phyloP scores from a whole-genome alignment of 2,888 invertebrate species.

The Nysson spinosus region DNA sequence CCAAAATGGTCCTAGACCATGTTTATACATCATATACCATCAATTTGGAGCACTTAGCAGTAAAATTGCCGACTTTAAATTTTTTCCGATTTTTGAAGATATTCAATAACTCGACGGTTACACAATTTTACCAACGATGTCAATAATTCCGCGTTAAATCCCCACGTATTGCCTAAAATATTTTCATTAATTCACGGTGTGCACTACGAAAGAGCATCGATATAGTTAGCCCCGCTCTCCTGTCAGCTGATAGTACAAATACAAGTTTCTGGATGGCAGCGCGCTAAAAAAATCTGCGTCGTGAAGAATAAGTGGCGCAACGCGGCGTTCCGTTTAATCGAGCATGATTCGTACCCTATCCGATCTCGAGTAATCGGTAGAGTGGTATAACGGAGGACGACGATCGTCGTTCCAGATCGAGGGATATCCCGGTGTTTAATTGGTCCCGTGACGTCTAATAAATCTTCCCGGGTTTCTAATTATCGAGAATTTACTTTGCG shows the following conservation, averaged over 20 bases:
- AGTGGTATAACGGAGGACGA: slow-evolving; percentile 36
- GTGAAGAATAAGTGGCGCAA: slow-evolving; percentile 10
- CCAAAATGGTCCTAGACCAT: too few species aligned
- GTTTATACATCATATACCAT: too few species aligned
- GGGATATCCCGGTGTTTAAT: slow-evolving; percentile 47
- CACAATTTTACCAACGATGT: too few species aligned
- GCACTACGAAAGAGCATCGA: too few species aligned
- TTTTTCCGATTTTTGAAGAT: too few species aligned
- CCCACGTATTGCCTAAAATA: too few species aligned
- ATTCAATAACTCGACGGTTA: too few species aligned
- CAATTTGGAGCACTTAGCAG: too few species aligned
- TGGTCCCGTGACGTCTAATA: slow-evolving; percentile 47
- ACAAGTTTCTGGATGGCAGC: slow-evolving; percentile 7
- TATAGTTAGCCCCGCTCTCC: not conserved
- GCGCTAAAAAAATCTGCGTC: too few species aligned
- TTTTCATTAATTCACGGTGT: too few species aligned
- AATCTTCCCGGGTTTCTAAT: slow-evolving; percentile 35
- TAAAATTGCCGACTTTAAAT: too few species aligned
- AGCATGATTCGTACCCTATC: slow-evolving; percentile 41
- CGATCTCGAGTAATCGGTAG: slow-evolving; percentile 36
- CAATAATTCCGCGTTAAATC: too few species aligned
- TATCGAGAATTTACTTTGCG: slow-evolving; percentile 40
- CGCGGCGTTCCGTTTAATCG: slow-evolving; percentile 16
- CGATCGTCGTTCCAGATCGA: slow-evolving; percentile 54
- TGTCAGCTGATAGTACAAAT: not conserved